Evolutionary conservation across 2,888 invertebrate genomes (phyloP).

Genomic region (Cylloceria caligata): DNA sequence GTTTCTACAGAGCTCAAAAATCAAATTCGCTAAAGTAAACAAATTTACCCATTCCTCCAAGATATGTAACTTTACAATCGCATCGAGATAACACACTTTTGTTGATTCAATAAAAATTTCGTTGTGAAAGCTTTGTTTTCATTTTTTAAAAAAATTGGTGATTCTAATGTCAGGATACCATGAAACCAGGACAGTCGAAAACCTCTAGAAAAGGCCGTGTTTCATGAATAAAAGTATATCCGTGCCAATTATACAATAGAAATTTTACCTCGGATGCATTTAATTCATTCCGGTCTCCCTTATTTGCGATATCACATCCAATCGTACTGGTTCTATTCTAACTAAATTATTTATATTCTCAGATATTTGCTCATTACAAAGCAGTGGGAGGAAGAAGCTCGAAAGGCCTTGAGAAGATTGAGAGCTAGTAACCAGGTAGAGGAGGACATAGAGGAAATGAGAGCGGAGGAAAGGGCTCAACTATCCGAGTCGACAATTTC

Average conservation of each 20-base stretch:
- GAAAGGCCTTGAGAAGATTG: conserved; percentile 87
- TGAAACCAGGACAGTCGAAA: no score
- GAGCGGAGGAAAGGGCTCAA: conserved; percentile 96
- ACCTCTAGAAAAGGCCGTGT: no score
- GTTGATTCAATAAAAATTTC: background rate
- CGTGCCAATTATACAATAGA: background rate
- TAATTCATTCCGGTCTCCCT: background rate
- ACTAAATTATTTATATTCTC: conserved; percentile 31
- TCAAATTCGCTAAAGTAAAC: no score
- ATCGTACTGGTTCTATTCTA: background rate
- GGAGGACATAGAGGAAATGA: conserved; percentile 98
- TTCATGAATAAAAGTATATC: background rate
- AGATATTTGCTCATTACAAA: conserved; percentile 96
- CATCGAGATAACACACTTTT: background rate
- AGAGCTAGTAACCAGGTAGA: conserved; percentile 89
- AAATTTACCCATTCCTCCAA: no score
- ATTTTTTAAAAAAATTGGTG: no score
- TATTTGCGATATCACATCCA: conserved; percentile 1
- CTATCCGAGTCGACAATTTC: conserved; percentile 96
- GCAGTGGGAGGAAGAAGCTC: conserved; percentile 97
- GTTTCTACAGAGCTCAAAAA: no score
- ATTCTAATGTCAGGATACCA: no score
- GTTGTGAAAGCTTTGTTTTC: no score
- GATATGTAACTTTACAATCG: no score
- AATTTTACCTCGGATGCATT: background rate